These are phyloP conservation scores for Drosophila malerkotliana DNA, from an alignment of 1,140 invertebrate species.

Conservation along the genomic window DNA sequence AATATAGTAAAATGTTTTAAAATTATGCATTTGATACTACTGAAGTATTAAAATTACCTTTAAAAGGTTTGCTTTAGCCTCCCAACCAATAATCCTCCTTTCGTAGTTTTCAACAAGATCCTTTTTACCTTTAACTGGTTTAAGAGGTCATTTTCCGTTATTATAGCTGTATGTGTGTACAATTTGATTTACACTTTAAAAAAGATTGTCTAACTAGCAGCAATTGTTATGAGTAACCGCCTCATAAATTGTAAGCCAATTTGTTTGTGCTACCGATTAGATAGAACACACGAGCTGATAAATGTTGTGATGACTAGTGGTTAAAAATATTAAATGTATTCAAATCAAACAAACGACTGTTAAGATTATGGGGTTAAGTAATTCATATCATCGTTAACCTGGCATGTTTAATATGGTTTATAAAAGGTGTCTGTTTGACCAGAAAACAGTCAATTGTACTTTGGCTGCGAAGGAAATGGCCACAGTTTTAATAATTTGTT, in stretches of 20 bases:
- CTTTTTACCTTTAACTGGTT: too few relatives aligned
- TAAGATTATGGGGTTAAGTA: neutral
- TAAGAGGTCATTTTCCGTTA: too few relatives aligned
- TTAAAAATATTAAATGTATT: neutral
- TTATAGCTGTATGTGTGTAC: too few relatives aligned
- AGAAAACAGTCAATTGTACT: neutral
- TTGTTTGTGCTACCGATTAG: constrained; percentile 5
- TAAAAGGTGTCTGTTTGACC: neutral
- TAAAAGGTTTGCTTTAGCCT: too few relatives aligned
- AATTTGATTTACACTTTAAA: too few relatives aligned
- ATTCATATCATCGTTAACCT: neutral
- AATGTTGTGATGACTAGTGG: neutral
- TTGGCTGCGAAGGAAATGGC: neutral
- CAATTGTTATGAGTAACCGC: too few relatives aligned
- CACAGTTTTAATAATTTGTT: neutral
- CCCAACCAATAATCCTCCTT: too few relatives aligned
- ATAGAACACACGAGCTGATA: neutral
- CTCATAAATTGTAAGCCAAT: neutral
- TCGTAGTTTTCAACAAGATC: too few relatives aligned
- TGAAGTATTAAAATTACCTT: too few relatives aligned
- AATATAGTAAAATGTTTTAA: too few relatives aligned
- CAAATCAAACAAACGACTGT: neutral
- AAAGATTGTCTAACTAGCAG: too few relatives aligned
- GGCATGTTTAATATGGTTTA: neutral
- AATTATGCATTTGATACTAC: too few relatives aligned